Conservation (phyloP, 2,888 invertebrate species). For the Archips xylosteana region DNA sequence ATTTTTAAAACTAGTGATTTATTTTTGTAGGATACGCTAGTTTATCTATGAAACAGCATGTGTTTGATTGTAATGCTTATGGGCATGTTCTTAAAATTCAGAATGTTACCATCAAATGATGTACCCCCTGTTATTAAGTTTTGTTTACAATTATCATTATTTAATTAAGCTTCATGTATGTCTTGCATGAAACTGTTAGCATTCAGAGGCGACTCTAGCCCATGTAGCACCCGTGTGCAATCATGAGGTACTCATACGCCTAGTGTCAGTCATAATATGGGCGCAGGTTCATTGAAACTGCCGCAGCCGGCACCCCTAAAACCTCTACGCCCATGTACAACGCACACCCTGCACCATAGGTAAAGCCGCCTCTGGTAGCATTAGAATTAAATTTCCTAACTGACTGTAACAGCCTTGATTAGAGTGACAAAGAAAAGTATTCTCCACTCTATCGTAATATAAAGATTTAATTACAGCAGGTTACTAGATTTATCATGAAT, state of each 20-base stretch:
- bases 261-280: no score
- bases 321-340: no score
- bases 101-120: not conserved
- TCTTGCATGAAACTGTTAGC: not conserved
- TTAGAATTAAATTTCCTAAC: not conserved
- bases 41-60: constrained; percentile 22
- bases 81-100: constrained; percentile 19
- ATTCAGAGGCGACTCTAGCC: not conserved
- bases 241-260: no score
- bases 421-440: no score
- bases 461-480: not conserved
- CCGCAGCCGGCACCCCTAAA: no score
- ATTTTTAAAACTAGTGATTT: constrained; percentile 8
- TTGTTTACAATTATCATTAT: not conserved
- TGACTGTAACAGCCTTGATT: constrained; percentile 13
- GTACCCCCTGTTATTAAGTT: not conserved
- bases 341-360: no score
- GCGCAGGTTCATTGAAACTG: no score
- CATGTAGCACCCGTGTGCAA: no score
- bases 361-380: no score
- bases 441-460: not conserved
- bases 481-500: not conserved
- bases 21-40: constrained; percentile 26
- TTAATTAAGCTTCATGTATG: not conserved
- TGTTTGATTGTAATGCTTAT: constrained; percentile 18